phyloP scores from a whole-genome alignment of 1,140 invertebrate species.

The Bombus breviceps region DNA sequence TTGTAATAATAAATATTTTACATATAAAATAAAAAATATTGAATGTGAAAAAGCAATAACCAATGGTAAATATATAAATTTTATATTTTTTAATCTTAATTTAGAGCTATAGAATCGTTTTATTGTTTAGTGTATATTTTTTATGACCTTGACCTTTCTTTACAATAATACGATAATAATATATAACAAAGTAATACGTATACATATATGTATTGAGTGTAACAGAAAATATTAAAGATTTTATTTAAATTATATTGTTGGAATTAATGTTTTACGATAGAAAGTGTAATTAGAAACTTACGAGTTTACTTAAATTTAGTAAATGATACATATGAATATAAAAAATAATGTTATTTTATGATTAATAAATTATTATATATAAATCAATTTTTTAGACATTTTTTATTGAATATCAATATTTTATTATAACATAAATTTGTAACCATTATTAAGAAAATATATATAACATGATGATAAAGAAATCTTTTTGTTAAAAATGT shows the following conservation, averaged over 20 bases:
- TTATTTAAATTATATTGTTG: not conserved
- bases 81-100: constrained; percentile 9
- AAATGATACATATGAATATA: not conserved
- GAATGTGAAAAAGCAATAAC: not conserved
- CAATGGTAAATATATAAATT: not conserved
- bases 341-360: not conserved
- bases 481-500: not conserved
- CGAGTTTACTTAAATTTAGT: not conserved
- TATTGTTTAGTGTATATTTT: not conserved
- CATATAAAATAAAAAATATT: not conserved
- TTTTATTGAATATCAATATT: not conserved
- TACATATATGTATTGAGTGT: not conserved
- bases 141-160: constrained; percentile 50
- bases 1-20: not conserved
- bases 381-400: not conserved
- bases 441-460: not conserved
- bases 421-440: not conserved
- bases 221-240: not conserved
- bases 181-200: constrained; percentile 17
- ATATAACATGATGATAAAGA: not conserved
- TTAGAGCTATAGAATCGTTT: not conserved
- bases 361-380: not conserved
- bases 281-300: not conserved
- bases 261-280: not conserved
- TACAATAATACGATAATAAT: not conserved